phyloP scores from a whole-genome alignment of 92 coral and sea anemone genomes.

The Porites rus region DNA sequence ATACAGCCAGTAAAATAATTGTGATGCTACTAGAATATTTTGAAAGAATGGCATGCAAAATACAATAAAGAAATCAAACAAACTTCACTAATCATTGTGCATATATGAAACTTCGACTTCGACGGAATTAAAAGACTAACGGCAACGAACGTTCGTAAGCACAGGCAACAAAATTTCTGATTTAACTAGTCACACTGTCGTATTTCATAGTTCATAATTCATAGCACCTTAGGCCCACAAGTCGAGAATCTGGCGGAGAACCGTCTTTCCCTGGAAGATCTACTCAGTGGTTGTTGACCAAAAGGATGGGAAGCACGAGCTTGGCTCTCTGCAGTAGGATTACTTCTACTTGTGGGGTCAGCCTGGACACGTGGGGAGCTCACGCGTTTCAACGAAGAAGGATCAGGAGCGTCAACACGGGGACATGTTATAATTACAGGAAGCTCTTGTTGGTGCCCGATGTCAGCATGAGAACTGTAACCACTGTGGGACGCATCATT shows the following conservation, averaged over 20 bases:
- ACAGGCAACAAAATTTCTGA: neutral
- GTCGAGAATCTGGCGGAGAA: slow-evolving; percentile 9
- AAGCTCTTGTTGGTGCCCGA: neutral
- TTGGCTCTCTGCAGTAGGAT: too few relatives aligned
- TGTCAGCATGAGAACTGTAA: too few relatives aligned
- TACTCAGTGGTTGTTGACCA: slow-evolving; percentile 9
- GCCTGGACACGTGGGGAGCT: too few relatives aligned
- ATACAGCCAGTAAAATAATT: too few relatives aligned
- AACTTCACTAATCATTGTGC: too few relatives aligned
- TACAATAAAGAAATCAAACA: too few relatives aligned
- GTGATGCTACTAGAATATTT: too few relatives aligned
- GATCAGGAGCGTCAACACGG: neutral
- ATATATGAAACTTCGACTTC: neutral
- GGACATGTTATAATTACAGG: neutral
- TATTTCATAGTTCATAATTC: neutral
- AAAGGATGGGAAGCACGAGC: too few relatives aligned
- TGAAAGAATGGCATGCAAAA: too few relatives aligned
- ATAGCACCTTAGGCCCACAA: neutral
- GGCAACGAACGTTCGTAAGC: neutral
- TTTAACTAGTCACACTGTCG: neutral
- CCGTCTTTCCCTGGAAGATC: slow-evolving; percentile 26
- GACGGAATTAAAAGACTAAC: neutral
- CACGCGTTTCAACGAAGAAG: neutral
- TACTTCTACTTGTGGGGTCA: too few relatives aligned
- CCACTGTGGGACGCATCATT: too few relatives aligned